These are phyloP conservation scores for Anoncus sp. DNA, from an alignment of 2,888 invertebrate species.

Conservation along the genomic window DNA sequence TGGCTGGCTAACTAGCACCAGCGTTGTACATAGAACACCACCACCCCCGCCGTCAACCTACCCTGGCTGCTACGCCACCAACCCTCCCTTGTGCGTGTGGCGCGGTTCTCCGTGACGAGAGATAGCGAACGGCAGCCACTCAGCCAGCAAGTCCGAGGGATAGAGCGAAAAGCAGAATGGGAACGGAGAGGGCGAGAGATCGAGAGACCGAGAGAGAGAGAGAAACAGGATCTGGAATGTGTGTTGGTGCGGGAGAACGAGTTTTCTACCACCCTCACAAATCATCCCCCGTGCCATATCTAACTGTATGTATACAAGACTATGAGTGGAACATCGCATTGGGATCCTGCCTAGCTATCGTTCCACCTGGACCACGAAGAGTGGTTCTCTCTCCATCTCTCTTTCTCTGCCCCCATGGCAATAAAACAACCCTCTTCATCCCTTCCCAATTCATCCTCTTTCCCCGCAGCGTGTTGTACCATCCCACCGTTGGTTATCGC, in stretches of 20 bases:
- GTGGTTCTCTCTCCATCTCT: conserved; percentile 40
- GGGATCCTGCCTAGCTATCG: conserved; percentile 36
- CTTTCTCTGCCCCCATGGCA: neutral
- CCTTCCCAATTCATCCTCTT: conserved; percentile 24
- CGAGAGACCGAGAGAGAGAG: neutral
- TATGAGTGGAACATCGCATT: conserved; percentile 51
- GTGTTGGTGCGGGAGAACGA: conserved; percentile 53
- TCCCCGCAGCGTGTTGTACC: conserved; percentile 34
- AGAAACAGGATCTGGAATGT: conserved; percentile 9
- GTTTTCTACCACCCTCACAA: conserved; percentile 46
- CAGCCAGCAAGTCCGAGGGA: conserved; percentile 81
- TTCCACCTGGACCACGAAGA: conserved; percentile 49
- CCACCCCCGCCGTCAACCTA: too few species aligned
- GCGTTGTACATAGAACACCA: conserved; percentile 32
- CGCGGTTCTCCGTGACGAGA: conserved; percentile 67
- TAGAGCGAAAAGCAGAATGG: conserved; percentile 51
- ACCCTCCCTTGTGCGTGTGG: conserved; percentile 68
- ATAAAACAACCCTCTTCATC: conserved; percentile 5
- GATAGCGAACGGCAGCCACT: conserved; percentile 76
- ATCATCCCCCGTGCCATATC: conserved; percentile 39
- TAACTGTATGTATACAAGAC: conserved; percentile 44
- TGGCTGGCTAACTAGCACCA: conserved; percentile 77
- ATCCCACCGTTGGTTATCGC: conserved; percentile 30
- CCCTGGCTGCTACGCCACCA: too few species aligned
- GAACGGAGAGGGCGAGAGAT: neutral